Evolutionary conservation across 1,140 invertebrate genomes (phyloP).

Genomic region (Frieseomelitta varia): DNA sequence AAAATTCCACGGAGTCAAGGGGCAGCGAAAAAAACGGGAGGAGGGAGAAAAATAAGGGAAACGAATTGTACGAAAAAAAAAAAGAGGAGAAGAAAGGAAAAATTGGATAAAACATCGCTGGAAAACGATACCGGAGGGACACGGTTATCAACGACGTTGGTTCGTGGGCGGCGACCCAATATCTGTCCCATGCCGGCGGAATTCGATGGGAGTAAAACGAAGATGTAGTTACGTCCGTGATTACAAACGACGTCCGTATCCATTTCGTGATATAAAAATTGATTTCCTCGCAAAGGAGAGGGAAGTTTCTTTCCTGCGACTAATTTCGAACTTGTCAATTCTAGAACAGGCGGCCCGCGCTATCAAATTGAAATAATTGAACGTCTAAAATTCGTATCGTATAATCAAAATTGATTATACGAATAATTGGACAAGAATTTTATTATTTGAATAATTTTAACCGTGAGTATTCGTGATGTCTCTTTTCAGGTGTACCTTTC

Average conservation of each 20-base stretch:
- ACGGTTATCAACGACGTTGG: conserved; percentile 43
- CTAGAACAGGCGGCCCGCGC: too few species aligned
- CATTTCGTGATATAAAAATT: not conserved
- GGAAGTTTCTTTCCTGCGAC: too few species aligned
- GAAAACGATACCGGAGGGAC: conserved; percentile 2
- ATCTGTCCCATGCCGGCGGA: conserved; percentile 19
- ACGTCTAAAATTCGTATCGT: too few species aligned
- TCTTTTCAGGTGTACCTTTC: too few species aligned
- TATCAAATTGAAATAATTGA: too few species aligned
- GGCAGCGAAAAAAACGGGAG: not conserved
- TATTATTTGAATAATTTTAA: too few species aligned
- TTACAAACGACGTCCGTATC: not conserved
- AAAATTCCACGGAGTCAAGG: not conserved
- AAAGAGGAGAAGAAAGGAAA: not conserved
- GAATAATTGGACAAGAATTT: too few species aligned
- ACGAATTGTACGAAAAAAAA: not conserved
- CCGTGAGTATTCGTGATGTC: too few species aligned
- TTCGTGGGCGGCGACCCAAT: conserved; percentile 49
- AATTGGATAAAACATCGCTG: conserved; percentile 37
- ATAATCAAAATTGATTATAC: too few species aligned
- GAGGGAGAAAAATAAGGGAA: not conserved
- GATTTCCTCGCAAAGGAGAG: too few species aligned
- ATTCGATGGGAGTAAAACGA: conserved; percentile 37
- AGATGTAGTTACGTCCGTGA: not conserved
- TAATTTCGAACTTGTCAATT: too few species aligned